Percentiles rank a stretch among this genome's conserved stretches.
phyloP scores from a whole-genome alignment of 2,113 vertebrate genomes.

The Cyprinus carpio region DNA sequence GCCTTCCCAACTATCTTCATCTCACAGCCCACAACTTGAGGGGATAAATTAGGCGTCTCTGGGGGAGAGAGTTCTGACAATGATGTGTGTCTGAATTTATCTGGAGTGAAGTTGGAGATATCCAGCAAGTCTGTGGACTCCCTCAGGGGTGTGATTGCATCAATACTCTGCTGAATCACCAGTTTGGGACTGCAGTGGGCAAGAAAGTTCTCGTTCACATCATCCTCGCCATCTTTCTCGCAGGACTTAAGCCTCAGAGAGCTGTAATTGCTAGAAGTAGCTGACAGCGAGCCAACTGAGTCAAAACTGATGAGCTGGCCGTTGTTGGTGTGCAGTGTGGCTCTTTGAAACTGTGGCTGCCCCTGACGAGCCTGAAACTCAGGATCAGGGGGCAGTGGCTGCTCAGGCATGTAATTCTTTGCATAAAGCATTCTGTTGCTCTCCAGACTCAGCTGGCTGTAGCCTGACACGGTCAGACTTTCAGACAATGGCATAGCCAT shows the following conservation, averaged over 20 bases:
- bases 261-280: slow-evolving; percentile 94
- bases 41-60: slow-evolving; percentile 95
- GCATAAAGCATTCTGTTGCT: slow-evolving; percentile 88
- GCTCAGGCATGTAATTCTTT: slow-evolving; percentile 88
- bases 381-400: slow-evolving; percentile 84
- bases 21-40: slow-evolving; percentile 88
- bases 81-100: slow-evolving; percentile 96
- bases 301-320: slow-evolving; percentile 96
- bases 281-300: slow-evolving; percentile 93
- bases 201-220: slow-evolving; percentile 93
- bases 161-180: slow-evolving; percentile 96
- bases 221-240: slow-evolving; percentile 93
- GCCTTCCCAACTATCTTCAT: slow-evolving; percentile 82
- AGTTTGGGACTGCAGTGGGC: slow-evolving; percentile 98
- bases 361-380: slow-evolving; percentile 92
- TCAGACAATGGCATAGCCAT: slow-evolving; percentile 75
- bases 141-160: slow-evolving; percentile 92
- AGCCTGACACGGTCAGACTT: slow-evolving; percentile 80
- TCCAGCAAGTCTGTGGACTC: slow-evolving; percentile 97
- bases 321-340: slow-evolving; percentile 88
- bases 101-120: slow-evolving; percentile 98
- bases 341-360: slow-evolving; percentile 93
- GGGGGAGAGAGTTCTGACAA: slow-evolving; percentile 96
- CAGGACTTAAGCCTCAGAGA: slow-evolving; percentile 95
- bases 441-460: slow-evolving; percentile 83